A percentile compares a stretch with the other conserved stretches of the same genome.
phyloP scores from a whole-genome alignment of 1,140 invertebrate species.

The Ditylenchus dipsaci region DNA sequence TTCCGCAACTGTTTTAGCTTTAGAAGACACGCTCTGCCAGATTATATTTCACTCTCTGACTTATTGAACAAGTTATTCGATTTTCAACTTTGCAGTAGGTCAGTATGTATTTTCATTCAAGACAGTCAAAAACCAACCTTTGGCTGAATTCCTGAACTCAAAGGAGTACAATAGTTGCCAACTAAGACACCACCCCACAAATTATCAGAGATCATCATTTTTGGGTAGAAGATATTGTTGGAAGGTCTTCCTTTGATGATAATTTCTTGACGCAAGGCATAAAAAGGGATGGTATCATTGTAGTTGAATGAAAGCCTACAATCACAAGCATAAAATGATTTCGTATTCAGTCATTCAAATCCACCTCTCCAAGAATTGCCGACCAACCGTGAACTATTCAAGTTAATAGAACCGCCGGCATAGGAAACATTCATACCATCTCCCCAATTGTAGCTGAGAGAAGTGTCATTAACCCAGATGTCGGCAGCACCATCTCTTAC shows the following conservation, averaged over 20 bases:
- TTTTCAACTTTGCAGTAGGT: too few relatives aligned
- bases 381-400: slow-evolving; percentile 54
- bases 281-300: slow-evolving; percentile 44
- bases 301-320: background rate
- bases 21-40: too few relatives aligned
- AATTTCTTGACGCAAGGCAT: slow-evolving; percentile 51
- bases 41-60: too few relatives aligned
- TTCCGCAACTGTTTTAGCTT: too few relatives aligned
- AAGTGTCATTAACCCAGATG: slow-evolving; percentile 70
- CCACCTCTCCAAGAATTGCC: slow-evolving; percentile 52
- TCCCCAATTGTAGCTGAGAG: slow-evolving; percentile 76
- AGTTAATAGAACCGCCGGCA: slow-evolving; percentile 56
- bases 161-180: slow-evolving; percentile 69
- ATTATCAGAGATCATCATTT: slow-evolving; percentile 50
- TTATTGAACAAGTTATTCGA: too few relatives aligned
- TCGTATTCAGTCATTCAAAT: background rate
- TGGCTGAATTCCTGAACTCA: slow-evolving; percentile 74
- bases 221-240: slow-evolving; percentile 55
- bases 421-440: slow-evolving; percentile 59
- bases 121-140: slow-evolving; percentile 70
- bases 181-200: slow-evolving; percentile 71
- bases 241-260: slow-evolving; percentile 55
- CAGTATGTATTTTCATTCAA: too few relatives aligned
- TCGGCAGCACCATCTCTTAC: slow-evolving; percentile 78
- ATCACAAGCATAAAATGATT: background rate